Percentiles rank a stretch among this genome's conserved stretches.
These are phyloP conservation scores for Toxostoma redivivum DNA, from an alignment of 2,113 vertebrate genomes.

Conservation along the genomic window DNA sequence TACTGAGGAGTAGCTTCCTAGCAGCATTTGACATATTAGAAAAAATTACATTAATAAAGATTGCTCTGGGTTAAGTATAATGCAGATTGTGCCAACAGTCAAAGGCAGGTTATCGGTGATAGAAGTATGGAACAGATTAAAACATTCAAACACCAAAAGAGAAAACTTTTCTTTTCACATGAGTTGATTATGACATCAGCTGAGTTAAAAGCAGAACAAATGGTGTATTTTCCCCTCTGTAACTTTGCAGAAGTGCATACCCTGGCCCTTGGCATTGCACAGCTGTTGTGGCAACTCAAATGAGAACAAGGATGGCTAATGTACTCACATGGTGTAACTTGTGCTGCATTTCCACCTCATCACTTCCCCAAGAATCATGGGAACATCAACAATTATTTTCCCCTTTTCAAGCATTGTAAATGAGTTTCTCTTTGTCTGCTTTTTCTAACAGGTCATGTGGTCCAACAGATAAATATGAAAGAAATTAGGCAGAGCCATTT, in stretches of 20 bases:
- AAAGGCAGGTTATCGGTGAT: neutral
- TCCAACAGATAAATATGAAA: neutral
- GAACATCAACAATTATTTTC: neutral
- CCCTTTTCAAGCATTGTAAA: neutral
- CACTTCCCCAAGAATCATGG: neutral
- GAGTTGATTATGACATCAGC: neutral
- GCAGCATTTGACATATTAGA: neutral
- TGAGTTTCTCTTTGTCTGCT: slow-evolving; percentile 18
- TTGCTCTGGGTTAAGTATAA: neutral
- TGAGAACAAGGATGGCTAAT: neutral
- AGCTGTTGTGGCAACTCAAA: neutral
- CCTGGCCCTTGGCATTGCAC: neutral
- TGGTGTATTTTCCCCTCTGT: neutral
- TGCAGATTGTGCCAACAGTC: neutral
- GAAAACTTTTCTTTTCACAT: neutral
- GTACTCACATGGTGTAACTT: neutral
- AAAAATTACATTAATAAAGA: slow-evolving; percentile 3
- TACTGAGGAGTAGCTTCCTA: neutral
- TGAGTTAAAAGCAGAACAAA: neutral
- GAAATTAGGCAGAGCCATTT: neutral
- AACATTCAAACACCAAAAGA: neutral
- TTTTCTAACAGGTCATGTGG: neutral
- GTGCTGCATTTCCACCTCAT: neutral
- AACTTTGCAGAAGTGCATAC: neutral
- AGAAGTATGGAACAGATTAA: neutral